Evolutionary conservation across 2,113 vertebrate genomes (phyloP), one percentile per base, ranked within the genome.

Genomic region (Hippocampus barbouri): DNA sequence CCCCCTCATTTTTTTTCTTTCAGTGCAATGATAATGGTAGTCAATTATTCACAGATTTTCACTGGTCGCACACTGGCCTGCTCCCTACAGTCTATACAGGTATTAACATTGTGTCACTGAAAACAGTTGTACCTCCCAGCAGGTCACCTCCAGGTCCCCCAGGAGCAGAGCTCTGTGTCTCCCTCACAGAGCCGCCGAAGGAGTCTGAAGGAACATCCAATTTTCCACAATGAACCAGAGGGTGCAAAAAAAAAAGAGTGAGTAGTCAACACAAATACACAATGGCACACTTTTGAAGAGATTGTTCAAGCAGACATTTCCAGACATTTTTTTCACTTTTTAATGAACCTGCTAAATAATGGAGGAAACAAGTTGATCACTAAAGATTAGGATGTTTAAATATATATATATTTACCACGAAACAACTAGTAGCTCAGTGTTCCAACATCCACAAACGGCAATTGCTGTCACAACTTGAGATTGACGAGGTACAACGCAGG

Each of bases 141-240:
- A 99, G 92, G 86, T 98, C 97, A 73, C 93, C 94, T 82, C 92
- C 94, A 78, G 95, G 93, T 73, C 92, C 91, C 85, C 92, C 90
- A 84, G 93, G 92, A 77, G 93, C 89, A 88, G 93, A 73, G 74
- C 91, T 91, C 86, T 93, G 94, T 30, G 89, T 81, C 81, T 96
- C 95, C 87, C 92, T 72, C 86, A 86, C 89, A 84, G 94, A 85
- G 77, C 93, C 91, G 76, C 94, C 90, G 90, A 98, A 98, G 71
- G 96, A 92, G 92, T 98, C 97, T 98, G 69, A 47, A 56, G 41
- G 51, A n/a, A 12, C 57, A 81, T 76, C 83, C 71, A 71, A 72
- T 89, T 41, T 92, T 92, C 88, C 92, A 90, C 78, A 85, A 83
- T n/a, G 92, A 93, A 94, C 89, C 91, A 92, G 56, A 91, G 87